Evolutionary conservation across 2,113 vertebrate genomes (phyloP).

Genomic region (Scartelaos histophorus): DNA sequence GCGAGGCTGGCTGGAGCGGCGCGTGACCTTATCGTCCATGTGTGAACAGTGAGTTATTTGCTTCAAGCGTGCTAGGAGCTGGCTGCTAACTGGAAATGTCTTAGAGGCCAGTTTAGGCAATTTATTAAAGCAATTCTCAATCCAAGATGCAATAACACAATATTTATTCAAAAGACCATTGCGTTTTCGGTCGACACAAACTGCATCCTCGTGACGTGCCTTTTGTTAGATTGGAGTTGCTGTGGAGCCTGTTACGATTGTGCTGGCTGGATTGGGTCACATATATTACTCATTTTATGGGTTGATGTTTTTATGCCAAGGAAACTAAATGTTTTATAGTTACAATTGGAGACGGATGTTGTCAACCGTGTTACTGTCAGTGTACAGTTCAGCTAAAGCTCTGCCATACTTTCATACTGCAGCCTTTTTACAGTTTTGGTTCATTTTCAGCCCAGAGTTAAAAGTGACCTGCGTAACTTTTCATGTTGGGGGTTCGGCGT

Average conservation of each 20-base stretch:
- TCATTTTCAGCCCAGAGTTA: too few relatives aligned
- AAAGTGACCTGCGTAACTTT: too few relatives aligned
- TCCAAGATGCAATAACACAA: background rate
- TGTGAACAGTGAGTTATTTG: conserved; percentile 31
- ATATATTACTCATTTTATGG: background rate
- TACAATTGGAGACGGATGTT: background rate
- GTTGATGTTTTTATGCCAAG: background rate
- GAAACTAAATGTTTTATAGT: background rate
- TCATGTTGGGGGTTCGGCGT: too few relatives aligned
- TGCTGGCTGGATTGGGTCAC: background rate
- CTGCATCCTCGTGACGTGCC: background rate
- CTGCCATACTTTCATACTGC: too few relatives aligned
- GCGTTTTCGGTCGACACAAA: background rate
- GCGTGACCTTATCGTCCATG: conserved; percentile 20
- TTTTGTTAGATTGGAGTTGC: background rate
- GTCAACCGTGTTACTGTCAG: too few relatives aligned
- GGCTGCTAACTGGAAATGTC: background rate
- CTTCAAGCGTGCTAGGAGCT: conserved; percentile 17
- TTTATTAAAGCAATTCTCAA: conserved; percentile 3
- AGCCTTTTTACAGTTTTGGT: too few relatives aligned
- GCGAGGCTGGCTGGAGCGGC: background rate
- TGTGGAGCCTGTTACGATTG: background rate
- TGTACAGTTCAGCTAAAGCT: too few relatives aligned
- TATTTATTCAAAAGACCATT: background rate
- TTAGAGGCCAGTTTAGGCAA: conserved; percentile 1